Base-by-base conservation (phyloP, 2,797 vertebrate species). In the Chloroceryle amazona region DNA sequence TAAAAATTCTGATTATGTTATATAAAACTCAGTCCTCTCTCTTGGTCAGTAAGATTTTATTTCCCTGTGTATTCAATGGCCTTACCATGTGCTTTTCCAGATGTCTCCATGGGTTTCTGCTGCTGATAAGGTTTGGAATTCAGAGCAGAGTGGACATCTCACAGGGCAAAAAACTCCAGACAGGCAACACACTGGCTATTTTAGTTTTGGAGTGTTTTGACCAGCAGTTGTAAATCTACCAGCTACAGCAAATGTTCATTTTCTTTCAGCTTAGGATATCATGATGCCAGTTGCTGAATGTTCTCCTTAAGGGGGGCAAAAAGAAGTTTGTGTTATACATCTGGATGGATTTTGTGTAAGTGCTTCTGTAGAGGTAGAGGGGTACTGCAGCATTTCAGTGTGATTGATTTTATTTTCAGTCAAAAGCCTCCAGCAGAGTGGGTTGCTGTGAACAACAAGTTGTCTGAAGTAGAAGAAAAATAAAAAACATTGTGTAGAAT, bases 111-210 rank as follows among this genome's bases (percentile, higher is more conserved):
- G 2, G 14, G 51, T 60, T 75, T 81, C 39, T 81, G 37, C 31
- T 79, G 28, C 39, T 55, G 12, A 5, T 67, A 16, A 29, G 51
- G 20, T 65, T 61, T 88, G 66, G 75, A 89, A 71, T 81, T 37
- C 13, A 14, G 61, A 52, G 28, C 21, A 37, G 49, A 76, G 22
- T 3, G 1, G 39, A 51, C 0, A 0, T 33, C 33, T 82, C 44
- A 37, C 35, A 41, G 31, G 35, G 39, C 31, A 74, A 37, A 80
- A 33, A 6, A 25, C 37, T 63, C 61, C 81, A 41, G 33, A 11
- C 16, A 60, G 35, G 42, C 16, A 39, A 16, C 20, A 6, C 21
- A 26, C 60, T n/a, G 39, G 25, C 20, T 70, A 20, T 85, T 91
- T 84, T 37, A 63, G 7, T 80, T 89, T 52, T n/a, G 20, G 15